These are phyloP conservation scores for Podiceps cristatus DNA, from an alignment of 2,113 vertebrate species.

Conservation along the genomic window DNA sequence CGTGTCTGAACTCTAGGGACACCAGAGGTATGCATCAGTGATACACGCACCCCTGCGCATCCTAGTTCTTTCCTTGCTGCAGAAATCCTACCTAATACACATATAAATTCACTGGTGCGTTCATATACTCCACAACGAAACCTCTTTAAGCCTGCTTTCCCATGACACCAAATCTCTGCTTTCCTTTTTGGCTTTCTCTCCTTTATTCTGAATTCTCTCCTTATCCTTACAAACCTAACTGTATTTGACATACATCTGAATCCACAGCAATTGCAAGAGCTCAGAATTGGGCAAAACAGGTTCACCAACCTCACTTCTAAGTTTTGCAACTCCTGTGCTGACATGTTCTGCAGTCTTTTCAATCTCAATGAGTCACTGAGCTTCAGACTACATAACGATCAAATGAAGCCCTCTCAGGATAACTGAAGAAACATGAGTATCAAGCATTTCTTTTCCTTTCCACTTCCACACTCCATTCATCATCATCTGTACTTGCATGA, in stretches of 20 bases:
- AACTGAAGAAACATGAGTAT: not conserved
- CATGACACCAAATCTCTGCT: not conserved
- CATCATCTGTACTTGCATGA: not conserved
- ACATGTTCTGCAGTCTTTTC: not conserved
- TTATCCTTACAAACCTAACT: not conserved
- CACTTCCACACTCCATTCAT: not conserved
- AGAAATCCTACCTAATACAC: not conserved
- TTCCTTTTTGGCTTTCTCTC: not conserved
- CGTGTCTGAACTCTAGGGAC: not conserved
- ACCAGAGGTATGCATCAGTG: not conserved
- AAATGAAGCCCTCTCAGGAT: not conserved
- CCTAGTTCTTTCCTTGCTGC: not conserved
- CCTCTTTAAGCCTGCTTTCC: not conserved
- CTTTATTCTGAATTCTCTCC: not conserved
- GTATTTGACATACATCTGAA: not conserved
- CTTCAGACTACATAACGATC: not conserved
- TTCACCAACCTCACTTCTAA: not conserved
- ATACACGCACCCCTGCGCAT: not conserved
- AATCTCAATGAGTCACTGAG: not conserved
- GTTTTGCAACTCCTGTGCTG: conserved; percentile 23
- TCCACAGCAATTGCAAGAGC: accelerated
- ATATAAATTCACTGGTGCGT: not conserved
- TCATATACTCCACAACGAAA: not conserved
- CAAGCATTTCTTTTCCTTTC: not conserved
- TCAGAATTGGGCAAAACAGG: conserved; percentile 1